These are phyloP conservation scores for Nematopogon swammerdamellus DNA, from an alignment of 2,888 invertebrate genomes.

Conservation along the genomic window DNA sequence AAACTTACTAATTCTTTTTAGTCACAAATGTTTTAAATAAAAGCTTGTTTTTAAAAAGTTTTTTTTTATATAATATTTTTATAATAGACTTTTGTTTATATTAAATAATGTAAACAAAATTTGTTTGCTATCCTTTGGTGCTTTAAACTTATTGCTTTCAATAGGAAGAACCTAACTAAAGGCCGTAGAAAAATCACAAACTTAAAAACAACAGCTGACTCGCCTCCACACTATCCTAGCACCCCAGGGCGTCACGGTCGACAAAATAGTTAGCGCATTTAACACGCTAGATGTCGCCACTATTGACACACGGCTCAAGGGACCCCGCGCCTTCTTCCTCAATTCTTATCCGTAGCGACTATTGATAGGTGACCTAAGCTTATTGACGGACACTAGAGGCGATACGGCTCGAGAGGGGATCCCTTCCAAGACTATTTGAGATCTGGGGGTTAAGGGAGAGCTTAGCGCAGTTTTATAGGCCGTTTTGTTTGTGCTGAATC, in stretches of 20 bases:
- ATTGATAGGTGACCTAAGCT: not conserved
- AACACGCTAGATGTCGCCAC: constrained; percentile 16
- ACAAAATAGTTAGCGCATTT: constrained; percentile 17
- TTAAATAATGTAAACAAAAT: too few relatives aligned
- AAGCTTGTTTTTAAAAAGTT: too few relatives aligned
- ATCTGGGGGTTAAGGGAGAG: not conserved
- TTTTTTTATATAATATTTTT: too few relatives aligned
- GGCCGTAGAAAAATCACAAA: too few relatives aligned
- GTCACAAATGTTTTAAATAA: too few relatives aligned
- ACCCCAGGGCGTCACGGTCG: constrained; percentile 8
- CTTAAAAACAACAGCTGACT: too few relatives aligned
- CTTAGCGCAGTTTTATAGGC: not conserved
- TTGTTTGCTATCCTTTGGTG: too few relatives aligned
- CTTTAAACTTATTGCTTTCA: too few relatives aligned
- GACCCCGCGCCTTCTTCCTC: constrained; percentile 14
- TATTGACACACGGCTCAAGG: constrained; percentile 16
- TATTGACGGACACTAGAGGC: not conserved
- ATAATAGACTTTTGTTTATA: too few relatives aligned
- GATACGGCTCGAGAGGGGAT: not conserved
- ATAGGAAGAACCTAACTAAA: too few relatives aligned
- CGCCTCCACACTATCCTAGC: not conserved
- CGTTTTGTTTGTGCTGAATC: not conserved
- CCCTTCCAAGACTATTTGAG: not conserved
- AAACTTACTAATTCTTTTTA: too few relatives aligned
- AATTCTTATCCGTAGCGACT: not conserved